Conservation (phyloP, 2,797 vertebrate genomes). For the Crenuchus spilurus region DNA sequence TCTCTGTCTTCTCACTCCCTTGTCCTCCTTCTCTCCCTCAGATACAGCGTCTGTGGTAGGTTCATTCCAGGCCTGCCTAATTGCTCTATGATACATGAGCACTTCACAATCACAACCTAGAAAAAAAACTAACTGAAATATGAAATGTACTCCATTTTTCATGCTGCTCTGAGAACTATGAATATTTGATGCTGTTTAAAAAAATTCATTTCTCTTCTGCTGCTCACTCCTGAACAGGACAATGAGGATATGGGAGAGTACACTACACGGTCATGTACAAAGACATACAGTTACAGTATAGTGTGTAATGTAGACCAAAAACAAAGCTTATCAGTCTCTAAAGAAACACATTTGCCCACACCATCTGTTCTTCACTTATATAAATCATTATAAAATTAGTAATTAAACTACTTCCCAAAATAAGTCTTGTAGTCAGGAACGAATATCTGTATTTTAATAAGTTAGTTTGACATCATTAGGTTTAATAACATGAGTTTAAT, state of each 20-base stretch:
- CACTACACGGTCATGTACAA: background rate
- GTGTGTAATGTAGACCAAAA: background rate
- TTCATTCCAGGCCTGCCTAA: conserved; percentile 12
- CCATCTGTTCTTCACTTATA: no score
- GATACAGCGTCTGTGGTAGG: background rate
- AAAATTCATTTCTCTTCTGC: conserved; percentile 63
- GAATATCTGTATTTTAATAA: no score
- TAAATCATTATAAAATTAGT: no score
- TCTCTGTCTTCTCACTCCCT: background rate
- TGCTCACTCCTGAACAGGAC: conserved; percentile 27
- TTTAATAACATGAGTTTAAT: no score
- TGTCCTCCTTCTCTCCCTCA: background rate
- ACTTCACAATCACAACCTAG: conserved; percentile 32
- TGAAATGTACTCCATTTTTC: conserved; percentile 66
- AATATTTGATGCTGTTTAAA: conserved; percentile 74
- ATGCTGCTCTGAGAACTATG: conserved; percentile 62
- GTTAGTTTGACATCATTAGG: no score
- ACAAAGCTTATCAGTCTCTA: no score
- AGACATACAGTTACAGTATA: background rate
- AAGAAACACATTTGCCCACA: no score
- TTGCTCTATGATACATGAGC: conserved; percentile 31
- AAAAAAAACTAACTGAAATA: conserved; percentile 33
- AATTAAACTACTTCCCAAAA: no score
- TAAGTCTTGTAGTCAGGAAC: no score
- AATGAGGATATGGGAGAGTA: conserved; percentile 10